Evolutionary conservation across 1,140 invertebrate genomes (phyloP).

Genomic region (Anastatus disparis): DNA sequence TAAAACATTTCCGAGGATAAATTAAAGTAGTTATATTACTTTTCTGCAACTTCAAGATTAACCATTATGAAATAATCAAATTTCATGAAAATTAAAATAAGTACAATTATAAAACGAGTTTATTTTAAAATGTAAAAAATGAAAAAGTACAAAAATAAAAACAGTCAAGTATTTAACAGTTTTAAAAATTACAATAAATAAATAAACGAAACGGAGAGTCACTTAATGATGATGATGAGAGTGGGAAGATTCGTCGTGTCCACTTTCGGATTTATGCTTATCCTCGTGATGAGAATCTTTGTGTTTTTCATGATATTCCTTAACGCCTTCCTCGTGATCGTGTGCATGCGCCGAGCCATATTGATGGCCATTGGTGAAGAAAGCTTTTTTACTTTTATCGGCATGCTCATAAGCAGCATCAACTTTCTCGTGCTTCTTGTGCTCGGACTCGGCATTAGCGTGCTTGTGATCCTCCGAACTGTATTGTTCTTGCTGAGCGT

Average conservation of each 20-base stretch:
- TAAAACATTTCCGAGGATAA: too few species aligned
- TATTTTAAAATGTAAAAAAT: too few species aligned
- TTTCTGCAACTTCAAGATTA: too few species aligned
- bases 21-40: too few species aligned
- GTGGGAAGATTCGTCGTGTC: neutral
- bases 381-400: constrained; percentile 72
- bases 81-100: too few species aligned
- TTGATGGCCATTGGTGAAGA: constrained; percentile 71
- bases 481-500: constrained; percentile 73
- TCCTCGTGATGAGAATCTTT: constrained; percentile 76
- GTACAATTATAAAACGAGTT: too few species aligned
- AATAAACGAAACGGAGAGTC: neutral
- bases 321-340: constrained; percentile 74
- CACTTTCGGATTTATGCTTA: constrained; percentile 59
- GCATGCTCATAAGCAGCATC: constrained; percentile 72
- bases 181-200: too few species aligned
- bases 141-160: too few species aligned
- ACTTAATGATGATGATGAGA: neutral
- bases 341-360: constrained; percentile 74
- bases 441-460: constrained; percentile 69
- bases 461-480: constrained; percentile 71
- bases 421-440: constrained; percentile 73
- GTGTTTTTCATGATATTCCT: constrained; percentile 74
- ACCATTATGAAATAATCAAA: too few species aligned
- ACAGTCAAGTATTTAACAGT: too few species aligned